Evolutionary conservation across 1,140 invertebrate genomes (phyloP).

Genomic region (Zophobas morio): DNA sequence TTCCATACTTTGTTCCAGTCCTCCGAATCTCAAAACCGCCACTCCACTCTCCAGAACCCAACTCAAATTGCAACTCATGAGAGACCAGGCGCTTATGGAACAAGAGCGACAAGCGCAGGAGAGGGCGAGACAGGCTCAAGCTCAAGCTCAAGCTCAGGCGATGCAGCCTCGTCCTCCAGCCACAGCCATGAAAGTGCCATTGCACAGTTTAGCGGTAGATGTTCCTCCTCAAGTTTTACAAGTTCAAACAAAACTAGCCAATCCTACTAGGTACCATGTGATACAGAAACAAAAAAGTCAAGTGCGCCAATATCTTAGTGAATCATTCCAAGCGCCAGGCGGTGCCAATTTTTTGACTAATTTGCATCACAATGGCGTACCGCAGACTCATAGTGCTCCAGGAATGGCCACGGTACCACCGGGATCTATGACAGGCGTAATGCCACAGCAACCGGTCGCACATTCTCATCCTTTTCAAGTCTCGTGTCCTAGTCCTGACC

Average conservation of each 20-base stretch:
- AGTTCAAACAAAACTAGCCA: slow-evolving; percentile 88
- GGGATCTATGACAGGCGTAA: slow-evolving; percentile 43
- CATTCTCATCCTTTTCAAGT: slow-evolving; percentile 44
- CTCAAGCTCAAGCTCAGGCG: slow-evolving; percentile 65
- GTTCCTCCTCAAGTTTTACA: slow-evolving; percentile 86
- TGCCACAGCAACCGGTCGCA: slow-evolving; percentile 41
- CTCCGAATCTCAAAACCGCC: slow-evolving; percentile 85
- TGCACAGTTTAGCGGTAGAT: slow-evolving; percentile 77
- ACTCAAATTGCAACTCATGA: slow-evolving; percentile 88
- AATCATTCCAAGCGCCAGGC: slow-evolving; percentile 76
- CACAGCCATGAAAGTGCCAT: slow-evolving; percentile 71
- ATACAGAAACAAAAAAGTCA: slow-evolving; percentile 92
- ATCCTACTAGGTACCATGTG: slow-evolving; percentile 93
- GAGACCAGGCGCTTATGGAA: slow-evolving; percentile 83
- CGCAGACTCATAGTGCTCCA: slow-evolving; percentile 67
- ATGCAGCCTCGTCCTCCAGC: slow-evolving; percentile 70
- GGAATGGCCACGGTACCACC: slow-evolving; percentile 17
- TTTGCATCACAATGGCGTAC: slow-evolving; percentile 59
- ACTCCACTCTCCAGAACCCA: slow-evolving; percentile 87
- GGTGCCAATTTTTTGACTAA: slow-evolving; percentile 54
- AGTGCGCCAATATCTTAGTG: slow-evolving; percentile 87
- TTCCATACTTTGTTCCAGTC: slow-evolving; percentile 73
- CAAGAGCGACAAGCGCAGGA: slow-evolving; percentile 75
- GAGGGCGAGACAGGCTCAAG: slow-evolving; percentile 61
- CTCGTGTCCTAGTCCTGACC: slow-evolving; percentile 71